Evolutionary conservation across 2,113 vertebrate genomes (phyloP), one percentile per base, ranked within the genome.

Genomic region (Menura novaehollandiae): DNA sequence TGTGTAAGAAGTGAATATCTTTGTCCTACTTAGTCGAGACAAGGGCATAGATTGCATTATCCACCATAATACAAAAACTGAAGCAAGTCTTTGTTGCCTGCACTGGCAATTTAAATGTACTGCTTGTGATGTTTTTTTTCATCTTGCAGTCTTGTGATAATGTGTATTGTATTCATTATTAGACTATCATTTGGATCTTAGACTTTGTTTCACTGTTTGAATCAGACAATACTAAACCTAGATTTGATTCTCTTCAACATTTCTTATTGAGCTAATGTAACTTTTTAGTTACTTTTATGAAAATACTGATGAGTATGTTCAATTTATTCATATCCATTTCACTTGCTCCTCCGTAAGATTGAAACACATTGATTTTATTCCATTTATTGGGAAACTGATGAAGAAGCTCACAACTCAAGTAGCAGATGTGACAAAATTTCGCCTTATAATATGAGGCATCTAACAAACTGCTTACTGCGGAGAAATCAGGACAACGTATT

Each of bases 11-110:
- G 30, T 39, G 30, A 80, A 30, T 58, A 30, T 59, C 71, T 94
- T 85, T 94, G 91, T 68, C 90, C 88, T 94, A 77, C 82, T 94
- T 79, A 91, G n/a, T 9, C 0, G 0, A 89, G 85, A 88, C 81
- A 96, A 96, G 85, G 85, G 15, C 92, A 95, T 4, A 82, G 41
- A 88, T 33, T 58, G 63, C 39, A 88, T 91, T 93, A 90, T 41
- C 22, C 10, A 62, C 63, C 62, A 43, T 30, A 85, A 88, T 22
- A 91, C 2, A 7, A 87, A 91, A 85, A 52, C n/a, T 53, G 66
- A 89, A 89, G 59, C 16, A 84, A 85, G 53, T n/a, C 53, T 96
- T 79, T 95, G n/a, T 67, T 71, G 59, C 35, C 43, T 55, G 33
- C 30, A 47, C n/a, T 73, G 77, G 71, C 30, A 77, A 52, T 85